Base-by-base conservation (phyloP, 2,797 vertebrate genomes). In the Micropoecilia bifurca region DNA sequence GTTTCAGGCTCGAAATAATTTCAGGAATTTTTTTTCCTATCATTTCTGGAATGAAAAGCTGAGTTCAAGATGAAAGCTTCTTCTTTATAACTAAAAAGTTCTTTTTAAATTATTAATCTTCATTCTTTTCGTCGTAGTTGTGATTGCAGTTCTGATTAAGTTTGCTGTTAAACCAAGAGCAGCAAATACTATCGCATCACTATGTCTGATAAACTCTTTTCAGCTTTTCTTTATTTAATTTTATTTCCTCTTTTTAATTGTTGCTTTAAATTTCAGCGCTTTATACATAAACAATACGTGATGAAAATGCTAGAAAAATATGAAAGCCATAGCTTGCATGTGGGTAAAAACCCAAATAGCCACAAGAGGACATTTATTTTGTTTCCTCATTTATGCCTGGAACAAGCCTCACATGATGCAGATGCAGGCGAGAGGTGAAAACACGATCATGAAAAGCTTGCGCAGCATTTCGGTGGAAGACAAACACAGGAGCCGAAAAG, bases 341-440 rank as follows among this genome's bases (percentile, higher is more conserved):
- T 3, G 45, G 36, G 30, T 28, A 41, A 53, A 86, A 80, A 75
- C 25, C 63, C 78, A 77, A 85, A 86, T 41, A 68, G 80, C 77
- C 55, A 76, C 71, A 59, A 80, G 75, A 14, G 87, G 89, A 92
- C 68, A 84, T 84, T 85, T 59, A 28, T 46, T 59, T 12, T 74
- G 75, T 91, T 94, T 94, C 89, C 92, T 91, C 75, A 89, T 53
- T 78, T 53, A 78, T 80, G 69, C 50, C 68, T 41, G 59, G 71
- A 75, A 68, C 39, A 55, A 9, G 25, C 8, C 75, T 91, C 89
- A 92, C 88, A 90, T 92, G 89, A 88, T 45, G 6, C 48, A 43
- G 20, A 87, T 82, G 3, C 13, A 45, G 75, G 85, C 90, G 77
- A 88, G 84, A 83, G 87, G 83, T 87, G 39, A 84, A 77, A 74